Conservation (phyloP, 2,888 invertebrate genomes). For the Cactoblastis cactorum region DNA sequence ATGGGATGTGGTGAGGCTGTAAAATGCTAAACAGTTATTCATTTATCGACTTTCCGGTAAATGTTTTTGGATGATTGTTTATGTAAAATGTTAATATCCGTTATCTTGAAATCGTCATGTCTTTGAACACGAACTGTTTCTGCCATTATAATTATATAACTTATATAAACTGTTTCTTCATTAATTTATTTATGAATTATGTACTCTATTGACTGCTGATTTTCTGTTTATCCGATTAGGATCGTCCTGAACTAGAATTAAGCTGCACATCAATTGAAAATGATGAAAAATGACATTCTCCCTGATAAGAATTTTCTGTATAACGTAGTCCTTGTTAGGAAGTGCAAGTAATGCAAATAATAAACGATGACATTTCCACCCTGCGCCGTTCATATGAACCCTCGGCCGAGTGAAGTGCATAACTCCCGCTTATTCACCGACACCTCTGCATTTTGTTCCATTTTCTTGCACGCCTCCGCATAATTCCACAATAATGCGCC, state of each 20-base stretch:
- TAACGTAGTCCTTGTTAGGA: neutral
- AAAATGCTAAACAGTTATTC: slow-evolving; percentile 58
- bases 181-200: neutral
- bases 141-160: too few relatives aligned
- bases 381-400: slow-evolving; percentile 31
- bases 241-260: too few relatives aligned
- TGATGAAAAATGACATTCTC: too few relatives aligned
- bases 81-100: slow-evolving; percentile 19
- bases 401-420: slow-evolving; percentile 46
- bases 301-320: neutral
- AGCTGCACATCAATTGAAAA: too few relatives aligned
- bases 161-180: too few relatives aligned
- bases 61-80: slow-evolving; percentile 19
- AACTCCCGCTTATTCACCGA: slow-evolving; percentile 51
- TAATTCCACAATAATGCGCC: slow-evolving; percentile 66
- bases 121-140: too few relatives aligned
- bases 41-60: slow-evolving; percentile 57
- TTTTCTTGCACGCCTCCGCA: slow-evolving; percentile 65
- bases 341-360: slow-evolving; percentile 38
- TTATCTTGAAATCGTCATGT: slow-evolving; percentile 12
- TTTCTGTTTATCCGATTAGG: too few relatives aligned
- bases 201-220: neutral
- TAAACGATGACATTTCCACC: slow-evolving; percentile 33
- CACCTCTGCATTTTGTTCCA: slow-evolving; percentile 71
- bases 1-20: slow-evolving; percentile 60